Conservation (phyloP, 1,140 invertebrate species). For the Euwallacea similis region DNA sequence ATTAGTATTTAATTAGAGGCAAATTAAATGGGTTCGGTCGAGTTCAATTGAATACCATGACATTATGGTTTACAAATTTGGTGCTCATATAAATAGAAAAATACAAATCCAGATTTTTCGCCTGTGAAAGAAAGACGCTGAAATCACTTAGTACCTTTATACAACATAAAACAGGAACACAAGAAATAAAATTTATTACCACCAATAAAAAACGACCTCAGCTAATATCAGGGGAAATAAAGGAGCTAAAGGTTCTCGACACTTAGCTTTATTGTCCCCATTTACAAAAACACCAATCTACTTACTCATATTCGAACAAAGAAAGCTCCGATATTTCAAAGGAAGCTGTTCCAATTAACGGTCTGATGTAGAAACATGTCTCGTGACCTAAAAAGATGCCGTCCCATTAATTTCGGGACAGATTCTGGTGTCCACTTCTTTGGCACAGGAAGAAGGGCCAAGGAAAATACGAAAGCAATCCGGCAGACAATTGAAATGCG, state of each 20-base stretch:
- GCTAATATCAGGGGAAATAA: slow-evolving; percentile 11
- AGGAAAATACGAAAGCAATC: slow-evolving; percentile 31
- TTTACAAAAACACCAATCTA: slow-evolving; percentile 26
- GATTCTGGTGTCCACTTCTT: slow-evolving; percentile 30
- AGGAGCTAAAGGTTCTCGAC: slow-evolving; percentile 9
- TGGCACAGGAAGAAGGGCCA: slow-evolving; percentile 16
- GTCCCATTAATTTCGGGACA: slow-evolving; percentile 30
- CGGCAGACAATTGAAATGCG: slow-evolving; percentile 31
- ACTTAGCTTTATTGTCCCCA: slow-evolving; percentile 15
- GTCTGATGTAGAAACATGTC: slow-evolving; percentile 29
- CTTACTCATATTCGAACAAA: slow-evolving; percentile 24
- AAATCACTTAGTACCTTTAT: too few species aligned
- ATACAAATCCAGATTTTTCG: too few species aligned
- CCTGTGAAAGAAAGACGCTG: too few species aligned
- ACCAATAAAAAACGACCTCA: slow-evolving; percentile 7
- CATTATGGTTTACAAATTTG: too few species aligned
- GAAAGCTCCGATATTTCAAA: slow-evolving; percentile 15
- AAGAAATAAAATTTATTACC: slow-evolving; percentile 12
- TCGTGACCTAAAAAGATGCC: slow-evolving; percentile 25
- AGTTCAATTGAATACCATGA: too few species aligned
- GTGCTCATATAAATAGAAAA: too few species aligned
- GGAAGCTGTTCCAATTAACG: slow-evolving; percentile 26
- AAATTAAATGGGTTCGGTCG: too few species aligned
- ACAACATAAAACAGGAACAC: background rate
- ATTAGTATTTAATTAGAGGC: too few species aligned